These are phyloP conservation scores for Eupeodes latifasciatus DNA, from an alignment of 2,888 invertebrate species.

Conservation along the genomic window DNA sequence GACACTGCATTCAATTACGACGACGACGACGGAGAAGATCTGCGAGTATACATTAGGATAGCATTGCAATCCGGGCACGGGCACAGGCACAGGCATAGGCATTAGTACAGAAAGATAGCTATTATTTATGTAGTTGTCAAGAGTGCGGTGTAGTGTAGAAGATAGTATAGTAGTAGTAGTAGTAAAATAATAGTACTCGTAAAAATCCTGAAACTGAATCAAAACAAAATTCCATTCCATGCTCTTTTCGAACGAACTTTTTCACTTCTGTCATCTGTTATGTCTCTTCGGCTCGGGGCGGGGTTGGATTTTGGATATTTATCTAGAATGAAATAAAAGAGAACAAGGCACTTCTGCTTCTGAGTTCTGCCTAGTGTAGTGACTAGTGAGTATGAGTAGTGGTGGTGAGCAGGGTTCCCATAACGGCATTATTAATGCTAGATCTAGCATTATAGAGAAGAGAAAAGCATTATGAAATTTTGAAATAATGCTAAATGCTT, in stretches of 20 bases:
- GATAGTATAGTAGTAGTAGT: slow-evolving; percentile 3
- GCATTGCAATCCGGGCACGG: not conserved
- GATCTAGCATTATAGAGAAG: too few relatives aligned
- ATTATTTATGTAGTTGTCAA: not conserved
- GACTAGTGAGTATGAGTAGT: not conserved
- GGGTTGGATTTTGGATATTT: not conserved
- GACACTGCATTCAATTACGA: not conserved
- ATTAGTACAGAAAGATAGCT: not conserved
- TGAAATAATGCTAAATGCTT: too few relatives aligned
- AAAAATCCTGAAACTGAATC: slow-evolving; percentile 49
- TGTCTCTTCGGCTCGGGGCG: too few relatives aligned
- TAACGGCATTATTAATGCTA: too few relatives aligned
- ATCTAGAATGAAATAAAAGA: not conserved
- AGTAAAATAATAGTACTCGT: slow-evolving; percentile 25
- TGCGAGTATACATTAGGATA: not conserved
- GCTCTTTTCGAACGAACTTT: slow-evolving; percentile 10
- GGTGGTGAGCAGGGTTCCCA: too few relatives aligned
- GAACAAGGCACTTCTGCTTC: not conserved
- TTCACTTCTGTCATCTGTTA: not conserved
- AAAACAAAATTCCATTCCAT: slow-evolving; percentile 68
- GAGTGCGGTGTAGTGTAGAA: not conserved
- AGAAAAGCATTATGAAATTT: too few relatives aligned
- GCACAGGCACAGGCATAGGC: too few relatives aligned
- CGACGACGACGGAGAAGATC: not conserved
- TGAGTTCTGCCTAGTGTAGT: not conserved